Evolutionary conservation across 2,113 vertebrate species (phyloP), one percentile per base, ranked within the genome.

Genomic region (Nyctereutes procyonoides): DNA sequence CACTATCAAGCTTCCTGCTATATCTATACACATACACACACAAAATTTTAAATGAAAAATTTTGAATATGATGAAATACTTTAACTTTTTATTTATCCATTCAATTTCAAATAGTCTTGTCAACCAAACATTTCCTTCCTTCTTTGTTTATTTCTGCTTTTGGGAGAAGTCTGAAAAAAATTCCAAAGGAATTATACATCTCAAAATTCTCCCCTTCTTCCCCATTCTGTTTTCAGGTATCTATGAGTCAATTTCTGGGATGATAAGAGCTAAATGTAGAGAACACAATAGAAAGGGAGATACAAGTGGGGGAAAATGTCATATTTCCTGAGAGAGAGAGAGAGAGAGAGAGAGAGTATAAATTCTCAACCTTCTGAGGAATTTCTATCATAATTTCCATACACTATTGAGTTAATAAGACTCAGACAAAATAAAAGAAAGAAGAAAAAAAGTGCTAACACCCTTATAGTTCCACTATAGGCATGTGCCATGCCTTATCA

Each of bases 71-170:
- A 76, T 71, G 43, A 38, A 43, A 67, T 69, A 16, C 24, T 16
- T 76, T 91, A 65, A 63, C 19, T 85, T 89, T 87, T 28, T 63
- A 84, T 63, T 73, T 74, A 92, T 53, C 5, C 35, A 15, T 63
- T 56, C 16, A 15, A 10, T 3, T 87, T 80, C 43, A 43, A 43
- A 43, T 43, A 88, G 8, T 38, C 35, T 55, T 60, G 84, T 13
- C 43, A 43, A 55, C 65, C 17, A 67, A 73, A 67, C 24, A 83
- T 83, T 77, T 93, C 38, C 63, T 97, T 60, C 51, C 10, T 82
- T 80, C 30, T 69, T 71, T 87, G 79, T 79, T 85, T 79, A 90
- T 32, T 76, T 55, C 48, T 93, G n/a, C 84, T 96, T 88, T 62
- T 3, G 30, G 38, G 24, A 32, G n/a, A 93, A 76, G n/a, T 38